Conservation (phyloP, 30 jellyfish, hydroid and myxozoan species). For the Pelagia noctiluca region DNA sequence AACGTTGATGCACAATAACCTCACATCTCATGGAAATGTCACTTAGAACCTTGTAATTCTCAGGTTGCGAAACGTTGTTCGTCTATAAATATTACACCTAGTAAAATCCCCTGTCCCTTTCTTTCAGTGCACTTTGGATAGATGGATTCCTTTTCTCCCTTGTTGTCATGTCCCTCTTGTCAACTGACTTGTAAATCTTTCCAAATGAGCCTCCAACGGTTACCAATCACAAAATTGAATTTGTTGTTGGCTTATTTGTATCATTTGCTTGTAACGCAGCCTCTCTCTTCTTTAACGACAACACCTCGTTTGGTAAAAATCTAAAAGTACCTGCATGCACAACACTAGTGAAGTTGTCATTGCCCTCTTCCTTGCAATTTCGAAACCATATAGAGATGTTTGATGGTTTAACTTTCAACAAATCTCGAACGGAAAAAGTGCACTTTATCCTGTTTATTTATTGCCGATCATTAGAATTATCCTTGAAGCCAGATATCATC, state of each 20-base stretch:
- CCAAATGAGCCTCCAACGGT: neutral
- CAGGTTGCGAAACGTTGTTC: no score
- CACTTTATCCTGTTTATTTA: neutral
- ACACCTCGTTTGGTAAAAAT: neutral
- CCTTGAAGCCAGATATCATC: neutral
- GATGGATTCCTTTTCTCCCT: neutral
- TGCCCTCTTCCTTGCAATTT: constrained; percentile 6
- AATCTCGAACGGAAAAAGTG: constrained; percentile 1
- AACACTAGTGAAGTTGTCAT: neutral
- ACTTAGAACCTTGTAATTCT: neutral
- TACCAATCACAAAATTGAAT: neutral
- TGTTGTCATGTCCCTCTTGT: neutral
- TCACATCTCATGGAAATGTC: neutral
- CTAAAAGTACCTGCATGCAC: constrained; percentile 3
- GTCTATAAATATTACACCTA: no score
- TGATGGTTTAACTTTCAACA: neutral
- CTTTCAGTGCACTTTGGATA: no score
- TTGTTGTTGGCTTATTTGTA: neutral
- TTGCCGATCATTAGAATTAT: constrained; percentile 2
- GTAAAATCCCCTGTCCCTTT: no score
- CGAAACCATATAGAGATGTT: neutral
- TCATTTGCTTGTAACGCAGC: constrained; percentile 6
- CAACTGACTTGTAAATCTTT: neutral
- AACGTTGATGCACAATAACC: neutral
- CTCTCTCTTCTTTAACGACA: constrained; percentile 1